Conservation (phyloP, 2,888 invertebrate species). For the Campopleginae sp. region DNA sequence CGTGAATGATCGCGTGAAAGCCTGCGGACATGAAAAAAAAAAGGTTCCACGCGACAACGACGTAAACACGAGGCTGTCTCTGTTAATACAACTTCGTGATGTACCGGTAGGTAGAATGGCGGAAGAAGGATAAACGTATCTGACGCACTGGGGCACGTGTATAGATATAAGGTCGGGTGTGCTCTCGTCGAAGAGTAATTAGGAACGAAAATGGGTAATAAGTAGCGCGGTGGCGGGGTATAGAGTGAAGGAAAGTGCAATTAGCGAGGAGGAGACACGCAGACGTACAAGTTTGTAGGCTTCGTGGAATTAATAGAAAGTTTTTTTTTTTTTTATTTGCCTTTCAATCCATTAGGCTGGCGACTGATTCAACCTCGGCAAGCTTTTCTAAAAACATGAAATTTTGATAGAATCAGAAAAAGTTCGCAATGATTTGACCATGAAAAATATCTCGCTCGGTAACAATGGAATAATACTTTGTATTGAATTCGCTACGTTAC, state of each 20-base stretch:
- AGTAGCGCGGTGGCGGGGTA: slow-evolving; percentile 48
- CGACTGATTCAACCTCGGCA: not conserved
- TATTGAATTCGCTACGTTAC: slow-evolving; percentile 3
- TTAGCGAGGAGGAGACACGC: slow-evolving; percentile 56
- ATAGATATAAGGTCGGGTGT: slow-evolving; percentile 26
- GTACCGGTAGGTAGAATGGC: slow-evolving; percentile 55
- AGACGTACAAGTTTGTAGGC: slow-evolving; percentile 38
- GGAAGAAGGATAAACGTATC: slow-evolving; percentile 63
- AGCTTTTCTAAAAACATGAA: not conserved
- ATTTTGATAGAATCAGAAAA: not conserved
- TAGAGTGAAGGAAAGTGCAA: slow-evolving; percentile 44
- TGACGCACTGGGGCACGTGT: slow-evolving; percentile 27
- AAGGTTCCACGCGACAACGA: not conserved
- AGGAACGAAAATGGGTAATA: slow-evolving; percentile 61
- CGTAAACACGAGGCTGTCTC: slow-evolving; percentile 30
- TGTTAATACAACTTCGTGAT: slow-evolving; percentile 49
- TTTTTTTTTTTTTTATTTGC: not conserved
- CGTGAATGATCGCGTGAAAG: slow-evolving; percentile 54
- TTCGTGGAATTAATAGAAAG: slow-evolving; percentile 41
- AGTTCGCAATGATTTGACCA: not conserved
- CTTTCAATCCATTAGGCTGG: not conserved
- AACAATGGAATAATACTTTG: not conserved
- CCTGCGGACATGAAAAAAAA: slow-evolving; percentile 32
- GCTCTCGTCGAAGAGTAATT: slow-evolving; percentile 64
- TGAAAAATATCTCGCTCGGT: not conserved